Evolutionary conservation across 1,140 invertebrate species (phyloP), one percentile per base, ranked within the genome.

Genomic region (Drosophila lacteicornis): DNA sequence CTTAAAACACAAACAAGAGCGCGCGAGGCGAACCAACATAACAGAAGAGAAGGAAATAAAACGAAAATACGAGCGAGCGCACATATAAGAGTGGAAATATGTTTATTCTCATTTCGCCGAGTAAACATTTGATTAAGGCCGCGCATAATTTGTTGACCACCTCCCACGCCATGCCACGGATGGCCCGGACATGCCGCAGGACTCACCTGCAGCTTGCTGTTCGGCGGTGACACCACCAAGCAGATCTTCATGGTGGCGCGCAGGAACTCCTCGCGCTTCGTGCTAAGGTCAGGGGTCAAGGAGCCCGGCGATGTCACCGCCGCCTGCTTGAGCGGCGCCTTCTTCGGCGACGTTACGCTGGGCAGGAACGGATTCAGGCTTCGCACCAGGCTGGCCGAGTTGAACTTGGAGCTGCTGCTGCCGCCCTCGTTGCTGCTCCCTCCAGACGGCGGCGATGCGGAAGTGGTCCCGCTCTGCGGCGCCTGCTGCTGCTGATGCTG

Each of bases 221-320:
- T 80, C 43, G 92, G 92, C 27, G 92, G 92, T 42, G 92, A 93
- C 6, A 93, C 92, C 43, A 93, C 92, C 68, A 93, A 63, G 62
- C 92, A 93, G 69, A 93, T 93, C 77, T 93, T 92, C 92, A 93
- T 93, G 40, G 92, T 93, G 17, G 92, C 92, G 25, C 91, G 91
- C 27, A 92, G 70, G 60, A 94, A 94, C 79, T 94, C 94, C 63
- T 94, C 94, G 19, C 94, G 91, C 56, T 93, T 94, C 25, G 92
- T 79, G 53, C 91, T 90, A n/a, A 92, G 56, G 56, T 92, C 91
- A 22, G 82, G 73, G 15, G 87, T 87, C 63, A 90, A 55, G 7
- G 82, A 66, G 19, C 79, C 75, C 5, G 82, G 75, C 47, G 84
- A 84, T 6, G 73, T 88, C 38, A 83, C 70, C 13, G 74, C 81